Base-by-base conservation (phyloP, 2,113 vertebrate species). In the Arothron firmamentum region DNA sequence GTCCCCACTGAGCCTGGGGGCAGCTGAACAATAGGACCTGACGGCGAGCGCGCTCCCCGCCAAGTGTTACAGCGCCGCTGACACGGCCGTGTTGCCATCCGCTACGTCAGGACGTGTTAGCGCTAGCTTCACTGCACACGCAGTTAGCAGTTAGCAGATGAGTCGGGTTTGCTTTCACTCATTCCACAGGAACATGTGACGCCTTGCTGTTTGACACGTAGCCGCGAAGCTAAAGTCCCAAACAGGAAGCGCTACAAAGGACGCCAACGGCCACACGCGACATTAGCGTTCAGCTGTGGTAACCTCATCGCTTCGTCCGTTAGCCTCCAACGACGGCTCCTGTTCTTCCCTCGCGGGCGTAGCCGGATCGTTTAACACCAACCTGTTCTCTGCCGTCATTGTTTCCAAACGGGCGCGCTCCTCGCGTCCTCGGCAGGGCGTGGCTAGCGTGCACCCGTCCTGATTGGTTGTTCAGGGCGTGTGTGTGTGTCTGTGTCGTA, bases 41-140 rank as follows among this genome's bases (percentile, higher is more conserved):
- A 65, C 78, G 78, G 75, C 31, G 54, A 57, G 66, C 67, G 45
- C 6, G 64, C 53, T 23, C 57, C 64, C 70, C 79, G 70, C 87
- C 88, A 88, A 88, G 86, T 84, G 78, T 78, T 60, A 12, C 72
- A 80, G 78, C 80, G 57, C 55, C 19, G 74, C 59, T 76, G 56
- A 59, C 11, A 38, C 60, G 13, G n/a, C 64, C 79, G 55, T 79
- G 79, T 76, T 72, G 58, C 81, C 85, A 85, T 77, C 69, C 77
- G 85, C n/a, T 62, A 52, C 51, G 87, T 88, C 87, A 14, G 73
- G 62, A 55, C 46, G 20, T 25, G 56, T 90, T 68, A 83, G 74
- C 25, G 54, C 41, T 20, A n/a, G 74, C 70, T 74, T 74, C 79
- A 67, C 64, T 64, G 68, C 72, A 64, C 82, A 56, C 19, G 60